Evolutionary conservation across 2,113 vertebrate species (phyloP).

Genomic region (Dicerorhinus sumatrensis): DNA sequence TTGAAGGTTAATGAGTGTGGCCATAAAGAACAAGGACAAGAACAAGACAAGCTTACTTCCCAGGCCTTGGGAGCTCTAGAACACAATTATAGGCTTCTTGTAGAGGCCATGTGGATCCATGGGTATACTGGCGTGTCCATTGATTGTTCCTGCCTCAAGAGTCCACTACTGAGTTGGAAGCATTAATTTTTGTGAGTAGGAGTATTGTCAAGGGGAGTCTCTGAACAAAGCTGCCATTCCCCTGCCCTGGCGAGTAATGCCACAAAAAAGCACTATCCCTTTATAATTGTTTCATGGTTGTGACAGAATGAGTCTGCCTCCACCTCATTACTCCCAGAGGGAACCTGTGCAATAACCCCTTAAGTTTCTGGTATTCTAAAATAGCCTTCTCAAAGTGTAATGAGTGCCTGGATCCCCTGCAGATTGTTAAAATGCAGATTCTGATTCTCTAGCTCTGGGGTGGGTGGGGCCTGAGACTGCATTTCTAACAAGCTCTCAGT

Average conservation of each 20-base stretch:
- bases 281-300: not conserved
- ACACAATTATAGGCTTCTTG: not conserved
- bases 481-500: not conserved
- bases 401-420: not conserved
- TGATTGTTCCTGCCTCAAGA: not conserved
- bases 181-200: not conserved
- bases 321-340: not conserved
- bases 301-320: not conserved
- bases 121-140: not conserved
- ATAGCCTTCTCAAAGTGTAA: not conserved
- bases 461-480: not conserved
- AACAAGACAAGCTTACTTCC: not conserved
- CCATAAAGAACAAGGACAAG: not conserved
- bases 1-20: not conserved
- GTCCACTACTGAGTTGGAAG: not conserved
- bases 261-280: not conserved
- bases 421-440: not conserved
- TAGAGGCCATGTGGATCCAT: not conserved
- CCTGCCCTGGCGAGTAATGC: not conserved
- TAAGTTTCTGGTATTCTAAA: conserved; percentile 14
- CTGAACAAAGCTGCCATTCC: not conserved
- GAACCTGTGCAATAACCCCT: not conserved
- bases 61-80: not conserved
- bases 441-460: not conserved
- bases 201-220: not conserved